phyloP scores from a whole-genome alignment of 2,888 invertebrate genomes.

The Macrosiphum euphorbiae region DNA sequence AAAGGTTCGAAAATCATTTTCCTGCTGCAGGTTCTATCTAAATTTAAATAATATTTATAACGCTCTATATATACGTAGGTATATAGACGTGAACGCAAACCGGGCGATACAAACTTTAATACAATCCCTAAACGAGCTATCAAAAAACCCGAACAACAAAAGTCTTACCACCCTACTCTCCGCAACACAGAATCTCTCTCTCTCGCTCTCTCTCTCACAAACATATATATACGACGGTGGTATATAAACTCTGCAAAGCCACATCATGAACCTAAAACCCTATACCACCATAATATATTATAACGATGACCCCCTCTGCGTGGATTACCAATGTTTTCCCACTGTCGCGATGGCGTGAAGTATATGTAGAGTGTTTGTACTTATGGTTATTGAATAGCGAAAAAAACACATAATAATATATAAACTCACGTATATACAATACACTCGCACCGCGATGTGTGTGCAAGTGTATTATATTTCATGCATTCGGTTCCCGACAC shows the following conservation, averaged over 20 bases:
- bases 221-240: neutral
- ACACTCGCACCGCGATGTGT: neutral
- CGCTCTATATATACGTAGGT: neutral
- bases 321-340: conserved; percentile 52
- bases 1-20: conserved; percentile 32
- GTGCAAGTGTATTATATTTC: conserved; percentile 51
- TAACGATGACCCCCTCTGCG: neutral
- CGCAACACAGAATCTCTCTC: neutral
- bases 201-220: too few relatives aligned
- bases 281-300: neutral
- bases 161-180: neutral
- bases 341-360: neutral
- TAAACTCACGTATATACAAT: neutral
- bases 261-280: neutral
- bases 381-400: conserved; percentile 41
- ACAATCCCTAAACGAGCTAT: conserved; percentile 40
- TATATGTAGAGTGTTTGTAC: conserved; percentile 19
- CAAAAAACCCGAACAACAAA: conserved; percentile 25
- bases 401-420: neutral
- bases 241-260: conserved; percentile 32
- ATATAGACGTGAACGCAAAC: neutral
- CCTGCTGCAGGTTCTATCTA: neutral
- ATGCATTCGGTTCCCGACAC: conserved; percentile 55
- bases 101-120: conserved; percentile 8
- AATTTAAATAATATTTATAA: conserved; percentile 46